phyloP scores from a whole-genome alignment of 2,888 invertebrate genomes.

The Agrochola litura region DNA sequence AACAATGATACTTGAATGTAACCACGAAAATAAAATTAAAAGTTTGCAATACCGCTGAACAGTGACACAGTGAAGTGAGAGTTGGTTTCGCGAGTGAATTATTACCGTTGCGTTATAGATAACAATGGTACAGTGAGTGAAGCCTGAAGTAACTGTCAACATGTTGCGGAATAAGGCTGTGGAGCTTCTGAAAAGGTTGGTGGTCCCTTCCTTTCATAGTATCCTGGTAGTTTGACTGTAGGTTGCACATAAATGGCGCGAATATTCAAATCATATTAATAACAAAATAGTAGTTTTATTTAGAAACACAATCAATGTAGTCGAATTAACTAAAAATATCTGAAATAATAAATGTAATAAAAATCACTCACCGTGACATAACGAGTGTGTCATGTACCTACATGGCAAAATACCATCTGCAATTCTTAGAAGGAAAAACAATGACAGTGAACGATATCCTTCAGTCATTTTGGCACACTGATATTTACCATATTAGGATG shows the following conservation, averaged over 20 bases:
- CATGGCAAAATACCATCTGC: conserved; percentile 12
- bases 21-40: conserved; percentile 53
- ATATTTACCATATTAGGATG: not conserved
- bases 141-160: conserved; percentile 58
- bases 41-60: conserved; percentile 33
- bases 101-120: conserved; percentile 33
- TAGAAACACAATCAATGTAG: not conserved
- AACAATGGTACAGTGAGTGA: conserved; percentile 53
- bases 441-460: conserved; percentile 18
- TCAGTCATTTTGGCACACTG: conserved; percentile 11
- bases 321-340: not conserved
- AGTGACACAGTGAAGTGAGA: conserved; percentile 54
- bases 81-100: conserved; percentile 49
- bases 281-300: not conserved
- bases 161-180: conserved; percentile 77
- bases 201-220: conserved; percentile 30
- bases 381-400: not conserved
- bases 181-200: conserved; percentile 74
- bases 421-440: conserved; percentile 34
- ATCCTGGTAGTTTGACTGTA: conserved; percentile 29
- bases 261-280: not conserved
- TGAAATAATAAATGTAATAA: not conserved
- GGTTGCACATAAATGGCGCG: too few species aligned
- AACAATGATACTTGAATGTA: conserved; percentile 55
- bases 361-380: not conserved